Evolutionary conservation across 2,888 invertebrate genomes (phyloP), one percentile per base, ranked within the genome.

Genomic region (Epirrita christyi): DNA sequence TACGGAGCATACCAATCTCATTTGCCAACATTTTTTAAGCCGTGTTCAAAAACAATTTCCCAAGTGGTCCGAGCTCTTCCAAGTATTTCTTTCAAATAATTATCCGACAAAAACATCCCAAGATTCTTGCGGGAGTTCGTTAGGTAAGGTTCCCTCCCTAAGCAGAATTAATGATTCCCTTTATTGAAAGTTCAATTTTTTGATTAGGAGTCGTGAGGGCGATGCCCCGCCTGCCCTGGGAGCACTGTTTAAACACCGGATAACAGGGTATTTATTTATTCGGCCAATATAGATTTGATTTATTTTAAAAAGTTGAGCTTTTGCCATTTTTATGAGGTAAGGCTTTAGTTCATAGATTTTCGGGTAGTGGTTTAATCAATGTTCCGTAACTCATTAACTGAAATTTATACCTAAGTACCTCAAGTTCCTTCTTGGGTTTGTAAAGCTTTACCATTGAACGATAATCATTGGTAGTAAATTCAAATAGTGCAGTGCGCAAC

Each of bases 141-240:
- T 89, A 89, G 68, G 67, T 66, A 63, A 78, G 80, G 80, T 81
- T 73, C 77, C 78, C 86, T 82, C 83, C 82, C 84, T 85, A 86
- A 86, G 85, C 80, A 92, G 93, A 94, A 94, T 94, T 94, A 94
- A 94, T 94, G 94, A 94, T 94, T 92, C 87, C 93, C 93, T 94
- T 94, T 94, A 94, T 94, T 94, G 94, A 93, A 94, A 94, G 93
- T 93, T 93, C 94, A 94, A 94, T 94, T 94, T 94, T 93, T 94
- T 94, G 93, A 94, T 93, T 93, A 93, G 63, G 49, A 53, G 57
- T 50, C 63, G 78, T 79, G 78, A 75, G 80, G 73, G 71, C 71
- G 76, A 67, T 76, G 78, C 80, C 75, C 42, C 37, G 44, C 43
- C 73, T 65, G 59, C 59, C 61, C 63, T 71, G 68, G 68, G 72